phyloP scores from a whole-genome alignment of 2,113 vertebrate genomes.

The Zingel zingel region DNA sequence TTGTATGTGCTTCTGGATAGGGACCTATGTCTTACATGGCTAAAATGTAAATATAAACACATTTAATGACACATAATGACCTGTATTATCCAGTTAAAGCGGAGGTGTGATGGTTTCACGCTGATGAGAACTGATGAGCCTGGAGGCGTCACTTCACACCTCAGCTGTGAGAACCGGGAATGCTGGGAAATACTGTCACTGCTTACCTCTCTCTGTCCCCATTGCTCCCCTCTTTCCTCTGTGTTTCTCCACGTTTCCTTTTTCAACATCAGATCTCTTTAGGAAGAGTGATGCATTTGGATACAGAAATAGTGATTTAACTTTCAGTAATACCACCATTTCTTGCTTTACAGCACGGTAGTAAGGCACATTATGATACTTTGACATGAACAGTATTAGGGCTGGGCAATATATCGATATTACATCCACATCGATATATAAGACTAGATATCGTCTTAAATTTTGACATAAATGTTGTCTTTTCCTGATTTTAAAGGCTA shows the following conservation, averaged over 20 bases:
- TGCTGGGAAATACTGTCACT: slow-evolving; percentile 19
- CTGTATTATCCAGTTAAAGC: slow-evolving; percentile 71
- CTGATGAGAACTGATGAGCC: slow-evolving; percentile 78
- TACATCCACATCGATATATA: no score
- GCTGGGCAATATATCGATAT: no score
- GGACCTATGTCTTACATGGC: neutral
- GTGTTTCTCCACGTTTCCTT: neutral
- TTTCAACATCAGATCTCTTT: neutral
- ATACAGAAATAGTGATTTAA: neutral
- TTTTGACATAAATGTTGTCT: no score
- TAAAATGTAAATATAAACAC: slow-evolving; percentile 45
- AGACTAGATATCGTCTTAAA: no score
- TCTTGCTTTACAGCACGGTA: neutral
- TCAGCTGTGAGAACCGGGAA: slow-evolving; percentile 76
- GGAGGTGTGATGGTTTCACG: slow-evolving; percentile 81
- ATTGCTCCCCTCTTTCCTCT: neutral
- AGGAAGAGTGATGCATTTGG: neutral
- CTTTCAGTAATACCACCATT: neutral
- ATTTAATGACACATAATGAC: slow-evolving; percentile 73
- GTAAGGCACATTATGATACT: neutral
- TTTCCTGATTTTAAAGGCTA: no score
- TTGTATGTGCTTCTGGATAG: neutral
- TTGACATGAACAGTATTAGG: neutral
- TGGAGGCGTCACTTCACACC: slow-evolving; percentile 77
- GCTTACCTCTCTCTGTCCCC: slow-evolving; percentile 20